Conservation (phyloP, 2,113 vertebrate species). For the Benitochromis conjunctus region DNA sequence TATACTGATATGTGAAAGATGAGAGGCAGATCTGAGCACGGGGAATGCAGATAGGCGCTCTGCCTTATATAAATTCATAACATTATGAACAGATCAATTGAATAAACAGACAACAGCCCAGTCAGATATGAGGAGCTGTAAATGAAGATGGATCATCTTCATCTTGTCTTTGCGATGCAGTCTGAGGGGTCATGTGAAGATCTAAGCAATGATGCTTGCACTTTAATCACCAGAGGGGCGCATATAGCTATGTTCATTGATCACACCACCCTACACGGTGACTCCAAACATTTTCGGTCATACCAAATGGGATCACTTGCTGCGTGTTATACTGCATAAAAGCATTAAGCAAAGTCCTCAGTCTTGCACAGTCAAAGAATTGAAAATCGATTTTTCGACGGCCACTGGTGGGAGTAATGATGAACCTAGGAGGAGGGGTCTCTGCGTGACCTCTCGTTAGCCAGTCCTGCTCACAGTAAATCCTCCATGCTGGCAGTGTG, state of each 20-base stretch:
- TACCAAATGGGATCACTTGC: neutral
- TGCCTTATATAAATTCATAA: constrained; percentile 43
- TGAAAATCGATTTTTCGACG: neutral
- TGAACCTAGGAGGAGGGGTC: neutral
- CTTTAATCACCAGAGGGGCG: neutral
- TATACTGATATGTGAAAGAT: constrained; percentile 42
- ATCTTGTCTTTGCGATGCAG: constrained; percentile 8
- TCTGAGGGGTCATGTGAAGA: constrained; percentile 4
- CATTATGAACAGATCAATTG: constrained; percentile 39
- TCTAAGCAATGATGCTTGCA: neutral
- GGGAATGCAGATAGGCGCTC: constrained; percentile 5
- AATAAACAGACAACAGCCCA: neutral
- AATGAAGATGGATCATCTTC: constrained; percentile 46
- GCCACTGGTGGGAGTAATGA: neutral
- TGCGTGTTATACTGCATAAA: constrained; percentile 2
- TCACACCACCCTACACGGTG: neutral
- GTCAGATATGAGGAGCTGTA: constrained; percentile 7
- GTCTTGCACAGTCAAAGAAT: neutral
- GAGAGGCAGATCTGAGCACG: neutral
- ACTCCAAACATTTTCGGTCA: neutral
- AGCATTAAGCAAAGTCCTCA: neutral
- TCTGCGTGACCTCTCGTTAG: constrained; percentile 9
- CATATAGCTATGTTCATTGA: neutral
- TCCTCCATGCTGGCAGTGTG: neutral
- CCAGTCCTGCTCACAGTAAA: neutral